Percentiles rank a stretch among this genome's conserved stretches.
phyloP scores from a whole-genome alignment of 2,888 invertebrate genomes.

The Tetragonisca angustula region DNA sequence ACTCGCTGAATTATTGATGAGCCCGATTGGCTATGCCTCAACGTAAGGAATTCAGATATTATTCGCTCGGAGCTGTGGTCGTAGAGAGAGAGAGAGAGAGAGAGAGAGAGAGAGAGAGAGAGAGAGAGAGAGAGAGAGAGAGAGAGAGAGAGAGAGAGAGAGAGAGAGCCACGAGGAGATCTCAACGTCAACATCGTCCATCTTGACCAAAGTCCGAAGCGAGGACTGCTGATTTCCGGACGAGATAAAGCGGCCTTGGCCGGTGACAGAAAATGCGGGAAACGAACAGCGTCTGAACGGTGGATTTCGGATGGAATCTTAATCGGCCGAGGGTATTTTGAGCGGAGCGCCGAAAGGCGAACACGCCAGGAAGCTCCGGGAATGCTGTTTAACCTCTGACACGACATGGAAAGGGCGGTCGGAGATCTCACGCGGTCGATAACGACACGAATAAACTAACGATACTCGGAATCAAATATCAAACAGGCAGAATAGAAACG shows the following conservation, averaged over 20 bases:
- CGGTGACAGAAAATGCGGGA: constrained; percentile 55
- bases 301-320: constrained; percentile 53
- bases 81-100: background rate
- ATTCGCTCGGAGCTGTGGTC: constrained; percentile 49
- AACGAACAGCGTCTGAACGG: constrained; percentile 36
- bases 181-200: constrained; percentile 59
- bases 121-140: background rate
- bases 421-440: background rate
- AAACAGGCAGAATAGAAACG: background rate
- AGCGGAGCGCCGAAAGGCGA: background rate
- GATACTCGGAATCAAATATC: background rate
- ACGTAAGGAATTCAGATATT: constrained; percentile 69
- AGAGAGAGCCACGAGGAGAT: constrained; percentile 32
- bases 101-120: too few species aligned
- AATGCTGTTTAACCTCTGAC: constrained; percentile 41
- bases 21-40: constrained; percentile 60
- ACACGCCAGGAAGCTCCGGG: constrained; percentile 4
- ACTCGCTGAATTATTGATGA: constrained; percentile 77
- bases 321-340: constrained; percentile 46
- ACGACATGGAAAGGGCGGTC: constrained; percentile 32
- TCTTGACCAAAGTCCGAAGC: constrained; percentile 57
- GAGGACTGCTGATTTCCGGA: constrained; percentile 59
- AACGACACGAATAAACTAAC: background rate
- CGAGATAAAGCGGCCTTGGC: constrained; percentile 50
- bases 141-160: background rate